Percentiles rank a stretch among this genome's conserved stretches.
These are phyloP conservation scores for Geopemphigus sp. DNA, from an alignment of 1,140 invertebrate species.

Conservation along the genomic window DNA sequence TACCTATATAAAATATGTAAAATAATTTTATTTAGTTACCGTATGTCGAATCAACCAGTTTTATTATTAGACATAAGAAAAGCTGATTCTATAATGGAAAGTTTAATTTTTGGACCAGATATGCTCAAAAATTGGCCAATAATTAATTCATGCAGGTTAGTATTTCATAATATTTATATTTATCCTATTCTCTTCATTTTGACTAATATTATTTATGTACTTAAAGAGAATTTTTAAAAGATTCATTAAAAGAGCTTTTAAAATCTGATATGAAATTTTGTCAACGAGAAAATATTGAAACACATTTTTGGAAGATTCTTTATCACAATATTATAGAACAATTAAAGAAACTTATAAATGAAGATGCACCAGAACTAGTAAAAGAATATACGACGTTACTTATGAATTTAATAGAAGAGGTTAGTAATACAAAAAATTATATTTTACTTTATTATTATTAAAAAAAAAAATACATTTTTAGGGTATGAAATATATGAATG, in stretches of 20 bases:
- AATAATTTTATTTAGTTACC: slow-evolving; percentile 56
- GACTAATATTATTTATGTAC: not conserved
- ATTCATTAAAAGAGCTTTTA: slow-evolving; percentile 71
- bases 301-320: slow-evolving; percentile 86
- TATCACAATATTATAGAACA: slow-evolving; percentile 90
- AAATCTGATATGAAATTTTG: slow-evolving; percentile 83
- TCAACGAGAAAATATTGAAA: slow-evolving; percentile 83
- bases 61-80: slow-evolving; percentile 61
- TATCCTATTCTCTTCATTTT: not conserved
- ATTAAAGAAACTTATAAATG: slow-evolving; percentile 65
- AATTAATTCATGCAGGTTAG: slow-evolving; percentile 50
- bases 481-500: slow-evolving; percentile 76
- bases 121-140: slow-evolving; percentile 49
- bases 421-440: not conserved
- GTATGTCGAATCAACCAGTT: slow-evolving; percentile 58
- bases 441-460: not conserved
- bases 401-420: slow-evolving; percentile 44
- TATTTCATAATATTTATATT: not conserved
- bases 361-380: slow-evolving; percentile 54
- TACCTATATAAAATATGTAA: slow-evolving; percentile 36
- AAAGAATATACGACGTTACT: slow-evolving; percentile 27
- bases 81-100: slow-evolving; percentile 61
- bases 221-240: slow-evolving; percentile 64
- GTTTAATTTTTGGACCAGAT: slow-evolving; percentile 56
- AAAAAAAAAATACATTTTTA: slow-evolving; percentile 52